These are phyloP conservation scores for Gastrophryne carolinensis DNA, from an alignment of 2,797 vertebrate genomes.

Conservation along the genomic window DNA sequence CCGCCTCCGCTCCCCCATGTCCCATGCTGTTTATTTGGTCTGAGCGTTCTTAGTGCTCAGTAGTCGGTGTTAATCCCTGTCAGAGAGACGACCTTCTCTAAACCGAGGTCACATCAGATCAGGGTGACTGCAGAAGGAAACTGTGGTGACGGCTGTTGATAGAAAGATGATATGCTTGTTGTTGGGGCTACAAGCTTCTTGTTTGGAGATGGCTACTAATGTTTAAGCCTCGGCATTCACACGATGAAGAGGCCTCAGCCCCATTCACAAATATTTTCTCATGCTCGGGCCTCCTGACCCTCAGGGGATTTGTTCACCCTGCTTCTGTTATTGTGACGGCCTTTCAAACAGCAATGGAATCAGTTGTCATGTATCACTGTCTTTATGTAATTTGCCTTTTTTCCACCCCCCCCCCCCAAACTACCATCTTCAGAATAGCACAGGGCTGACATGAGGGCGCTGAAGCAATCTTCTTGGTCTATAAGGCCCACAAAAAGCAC, in stretches of 20 bases:
- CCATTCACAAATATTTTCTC: constrained; percentile 67
- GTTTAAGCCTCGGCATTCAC: constrained; percentile 59
- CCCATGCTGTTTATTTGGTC: constrained; percentile 59
- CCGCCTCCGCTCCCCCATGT: neutral
- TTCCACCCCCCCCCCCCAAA: neutral
- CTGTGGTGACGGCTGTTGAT: constrained; percentile 63
- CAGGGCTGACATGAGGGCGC: too few relatives aligned
- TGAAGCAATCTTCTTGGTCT: too few relatives aligned
- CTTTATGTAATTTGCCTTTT: neutral
- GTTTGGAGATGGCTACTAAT: constrained; percentile 65
- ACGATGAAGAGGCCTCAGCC: constrained; percentile 52
- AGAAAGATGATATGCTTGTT: constrained; percentile 64
- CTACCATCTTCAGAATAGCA: neutral
- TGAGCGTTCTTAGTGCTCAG: constrained; percentile 60
- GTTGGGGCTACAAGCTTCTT: constrained; percentile 60
- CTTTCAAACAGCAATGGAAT: neutral
- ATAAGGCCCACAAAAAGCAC: too few relatives aligned
- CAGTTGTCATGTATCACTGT: neutral
- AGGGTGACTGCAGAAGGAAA: constrained; percentile 66
- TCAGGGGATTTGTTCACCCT: neutral
- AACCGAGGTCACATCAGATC: constrained; percentile 64
- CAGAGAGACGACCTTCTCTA: constrained; percentile 63
- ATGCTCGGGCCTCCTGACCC: constrained; percentile 62
- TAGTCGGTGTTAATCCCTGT: constrained; percentile 67
- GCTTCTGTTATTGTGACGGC: neutral